Percentiles rank a stretch among this genome's conserved stretches.
Evolutionary conservation across 2,888 invertebrate species (phyloP).

Genomic region (Drosophila testacea): DNA sequence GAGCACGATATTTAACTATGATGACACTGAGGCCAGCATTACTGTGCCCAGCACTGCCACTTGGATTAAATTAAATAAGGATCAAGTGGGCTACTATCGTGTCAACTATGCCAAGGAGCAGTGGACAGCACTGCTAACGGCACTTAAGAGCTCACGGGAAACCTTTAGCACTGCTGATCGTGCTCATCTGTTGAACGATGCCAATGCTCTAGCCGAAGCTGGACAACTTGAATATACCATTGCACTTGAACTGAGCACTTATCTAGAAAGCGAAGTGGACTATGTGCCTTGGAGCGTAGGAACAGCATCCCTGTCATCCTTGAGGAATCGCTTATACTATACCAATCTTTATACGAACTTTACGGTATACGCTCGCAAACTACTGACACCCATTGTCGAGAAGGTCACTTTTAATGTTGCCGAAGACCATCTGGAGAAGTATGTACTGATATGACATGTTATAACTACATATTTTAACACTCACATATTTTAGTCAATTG

Average conservation of each 20-base stretch:
- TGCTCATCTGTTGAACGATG: slow-evolving; percentile 92
- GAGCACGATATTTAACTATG: slow-evolving; percentile 82
- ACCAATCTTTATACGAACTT: slow-evolving; percentile 86
- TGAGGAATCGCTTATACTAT: slow-evolving; percentile 87
- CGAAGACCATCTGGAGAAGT: slow-evolving; percentile 85
- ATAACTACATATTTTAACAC: neutral
- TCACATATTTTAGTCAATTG: slow-evolving; percentile 86
- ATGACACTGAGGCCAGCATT: slow-evolving; percentile 85
- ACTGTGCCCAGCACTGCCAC: slow-evolving; percentile 85
- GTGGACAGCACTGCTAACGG: slow-evolving; percentile 87
- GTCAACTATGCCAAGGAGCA: slow-evolving; percentile 91
- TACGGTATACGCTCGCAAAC: slow-evolving; percentile 87
- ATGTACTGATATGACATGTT: slow-evolving; percentile 1
- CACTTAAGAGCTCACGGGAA: slow-evolving; percentile 79
- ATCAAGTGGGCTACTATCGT: slow-evolving; percentile 94
- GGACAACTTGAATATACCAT: slow-evolving; percentile 88
- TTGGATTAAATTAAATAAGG: slow-evolving; percentile 94
- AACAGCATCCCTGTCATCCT: slow-evolving; percentile 85
- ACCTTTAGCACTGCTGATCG: slow-evolving; percentile 89
- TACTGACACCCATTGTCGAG: slow-evolving; percentile 87
- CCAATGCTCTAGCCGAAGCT: slow-evolving; percentile 92
- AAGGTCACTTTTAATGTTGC: slow-evolving; percentile 88
- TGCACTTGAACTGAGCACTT: slow-evolving; percentile 90
- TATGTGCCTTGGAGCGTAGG: slow-evolving; percentile 93
- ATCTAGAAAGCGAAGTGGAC: slow-evolving; percentile 88